Conservation (phyloP, 2,797 vertebrate species). For the Geotrypetes seraphini region DNA sequence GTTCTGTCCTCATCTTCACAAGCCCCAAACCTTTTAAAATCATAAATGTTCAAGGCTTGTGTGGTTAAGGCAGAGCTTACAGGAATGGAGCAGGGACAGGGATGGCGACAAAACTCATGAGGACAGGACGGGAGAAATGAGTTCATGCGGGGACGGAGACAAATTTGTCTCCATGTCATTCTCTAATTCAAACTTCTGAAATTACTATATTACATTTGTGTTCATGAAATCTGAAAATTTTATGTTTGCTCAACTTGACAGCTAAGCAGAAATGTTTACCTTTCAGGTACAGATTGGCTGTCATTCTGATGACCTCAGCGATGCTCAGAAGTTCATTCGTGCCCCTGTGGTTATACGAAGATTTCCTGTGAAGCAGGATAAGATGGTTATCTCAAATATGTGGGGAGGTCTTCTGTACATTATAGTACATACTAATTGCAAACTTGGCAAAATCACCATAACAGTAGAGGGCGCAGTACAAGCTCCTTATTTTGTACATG, state of each 20-base stretch:
- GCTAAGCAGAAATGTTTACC: rapidly evolving
- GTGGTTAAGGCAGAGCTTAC: too few relatives aligned
- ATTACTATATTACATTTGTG: neutral
- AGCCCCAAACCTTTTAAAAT: too few relatives aligned
- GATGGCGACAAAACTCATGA: too few relatives aligned
- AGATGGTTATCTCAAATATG: constrained; percentile 32
- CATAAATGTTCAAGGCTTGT: too few relatives aligned
- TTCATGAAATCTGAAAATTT: rapidly evolving
- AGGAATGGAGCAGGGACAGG: too few relatives aligned
- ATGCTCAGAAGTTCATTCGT: neutral
- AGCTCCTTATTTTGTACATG: constrained; percentile 58
- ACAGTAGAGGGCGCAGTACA: constrained; percentile 37
- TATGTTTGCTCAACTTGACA: rapidly evolving
- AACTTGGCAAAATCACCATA: constrained; percentile 22
- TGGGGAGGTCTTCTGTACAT: constrained; percentile 64
- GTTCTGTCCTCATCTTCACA: too few relatives aligned
- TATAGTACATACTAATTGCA: constrained; percentile 36
- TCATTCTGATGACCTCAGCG: constrained; percentile 15
- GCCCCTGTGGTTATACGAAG: neutral
- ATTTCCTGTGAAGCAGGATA: neutral
- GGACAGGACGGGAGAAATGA: too few relatives aligned
- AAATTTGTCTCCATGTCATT: too few relatives aligned
- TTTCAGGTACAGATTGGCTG: constrained; percentile 22
- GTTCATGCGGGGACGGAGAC: too few relatives aligned
- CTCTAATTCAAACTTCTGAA: too few relatives aligned